Percentiles rank a stretch among this genome's conserved stretches.
phyloP scores from a whole-genome alignment of 2,113 vertebrate species.

The Jaculus jaculus region DNA sequence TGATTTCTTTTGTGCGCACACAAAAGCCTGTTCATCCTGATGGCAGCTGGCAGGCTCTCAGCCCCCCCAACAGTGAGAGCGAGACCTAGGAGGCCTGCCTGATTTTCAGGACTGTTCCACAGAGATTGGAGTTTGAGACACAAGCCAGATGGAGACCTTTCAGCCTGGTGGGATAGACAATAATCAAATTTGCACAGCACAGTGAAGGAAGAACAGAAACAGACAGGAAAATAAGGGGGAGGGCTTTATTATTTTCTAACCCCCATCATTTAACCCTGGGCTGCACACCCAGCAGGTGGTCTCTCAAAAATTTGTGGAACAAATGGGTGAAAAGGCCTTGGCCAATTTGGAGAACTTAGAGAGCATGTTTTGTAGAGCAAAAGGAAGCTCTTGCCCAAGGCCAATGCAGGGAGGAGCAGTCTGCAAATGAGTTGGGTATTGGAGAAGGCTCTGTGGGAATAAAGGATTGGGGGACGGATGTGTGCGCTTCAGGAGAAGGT shows the following conservation, averaged over 20 bases:
- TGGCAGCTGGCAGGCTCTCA: neutral
- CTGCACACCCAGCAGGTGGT: neutral
- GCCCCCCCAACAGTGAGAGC: rapidly evolving
- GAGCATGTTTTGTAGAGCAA: neutral
- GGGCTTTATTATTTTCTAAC: neutral
- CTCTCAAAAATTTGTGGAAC: neutral
- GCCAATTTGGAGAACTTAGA: neutral
- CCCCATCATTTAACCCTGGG: neutral
- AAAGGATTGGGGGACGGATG: neutral
- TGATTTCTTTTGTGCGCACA: neutral
- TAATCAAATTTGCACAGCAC: neutral
- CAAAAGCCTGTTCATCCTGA: neutral
- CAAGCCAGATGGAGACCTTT: neutral
- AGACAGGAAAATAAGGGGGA: neutral
- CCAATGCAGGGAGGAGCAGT: neutral
- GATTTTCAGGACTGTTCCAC: conserved; percentile 19
- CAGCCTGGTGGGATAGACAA: neutral
- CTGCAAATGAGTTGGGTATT: neutral
- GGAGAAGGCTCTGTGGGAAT: neutral
- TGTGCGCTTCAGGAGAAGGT: neutral
- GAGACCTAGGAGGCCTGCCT: neutral
- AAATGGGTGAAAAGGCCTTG: neutral
- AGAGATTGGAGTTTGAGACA: conserved; percentile 15
- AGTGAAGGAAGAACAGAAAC: neutral
- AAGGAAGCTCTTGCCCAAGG: neutral